phyloP scores from a whole-genome alignment of 2,113 vertebrate species.

The Anoplopoma fimbria region DNA sequence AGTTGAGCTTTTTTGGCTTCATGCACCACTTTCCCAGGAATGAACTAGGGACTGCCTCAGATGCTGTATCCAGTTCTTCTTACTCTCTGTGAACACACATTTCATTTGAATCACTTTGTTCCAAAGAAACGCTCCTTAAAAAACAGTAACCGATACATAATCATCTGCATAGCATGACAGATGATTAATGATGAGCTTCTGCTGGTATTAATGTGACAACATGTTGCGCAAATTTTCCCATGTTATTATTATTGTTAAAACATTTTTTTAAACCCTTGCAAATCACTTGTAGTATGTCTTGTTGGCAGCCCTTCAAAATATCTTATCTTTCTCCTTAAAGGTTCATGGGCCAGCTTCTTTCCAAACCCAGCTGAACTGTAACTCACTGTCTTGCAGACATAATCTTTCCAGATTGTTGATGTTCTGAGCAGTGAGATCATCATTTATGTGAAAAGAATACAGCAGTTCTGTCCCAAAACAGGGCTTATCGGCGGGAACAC shows the following conservation, averaged over 20 bases:
- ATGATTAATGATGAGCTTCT: neutral
- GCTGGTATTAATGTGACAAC: neutral
- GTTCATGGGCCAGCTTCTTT: neutral
- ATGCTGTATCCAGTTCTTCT: too few species aligned
- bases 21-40: too few species aligned
- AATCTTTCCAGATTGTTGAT: neutral
- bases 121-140: neutral
- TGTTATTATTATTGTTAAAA: too few species aligned
- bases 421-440: neutral
- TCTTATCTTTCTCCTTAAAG: neutral
- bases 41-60: too few species aligned
- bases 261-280: neutral
- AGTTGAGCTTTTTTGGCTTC: too few species aligned
- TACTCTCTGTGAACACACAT: neutral
- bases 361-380: conserved; percentile 1
- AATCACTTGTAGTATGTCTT: neutral
- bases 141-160: neutral
- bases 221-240: neutral
- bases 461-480: neutral
- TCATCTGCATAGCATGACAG: neutral
- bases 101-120: neutral
- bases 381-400: neutral
- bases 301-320: neutral
- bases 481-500: too few species aligned
- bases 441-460: neutral